Evolutionary conservation across 2,797 vertebrate genomes (phyloP), one percentile per base, ranked within the genome.

Genomic region (Melanotaenia boesemani): DNA sequence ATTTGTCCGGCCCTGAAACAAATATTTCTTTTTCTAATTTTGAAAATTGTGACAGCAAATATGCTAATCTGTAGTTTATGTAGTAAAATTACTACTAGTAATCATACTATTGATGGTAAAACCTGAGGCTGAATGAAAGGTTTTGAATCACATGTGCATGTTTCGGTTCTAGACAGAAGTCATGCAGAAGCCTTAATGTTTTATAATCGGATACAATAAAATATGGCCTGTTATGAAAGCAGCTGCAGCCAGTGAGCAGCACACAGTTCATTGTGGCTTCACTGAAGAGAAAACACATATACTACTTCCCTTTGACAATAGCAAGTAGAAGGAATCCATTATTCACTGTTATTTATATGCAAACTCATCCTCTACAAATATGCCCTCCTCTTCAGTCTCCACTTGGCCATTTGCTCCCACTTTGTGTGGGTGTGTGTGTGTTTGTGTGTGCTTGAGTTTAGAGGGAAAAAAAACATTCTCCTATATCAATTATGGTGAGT

Each of bases 401-500:
- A 77, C 79, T 80, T 63, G 67, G 72, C 67, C 0, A n/a, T 48
- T 24, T 32, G 72, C 70, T 81, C 63, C 72, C 70, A 60, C 73
- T 63, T 54, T 63, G 72, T 61, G 13, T 20, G 32, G 36, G 8
- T 22, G 52, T 36, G 79, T 50, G 57, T 46, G 44, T 24, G 64
- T 64, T 20, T 54, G 52, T 50, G 39, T 10, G 41, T 58, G 60
- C 13, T 59, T 3, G 22, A 60, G 67, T 72, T 30, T 28, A 30
- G 24, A 36, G 13, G 15, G 34, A 54, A 48, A 55, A 59, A 55
- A 59, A 70, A 65, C 48, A 61, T 71, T 63, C 63, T 82, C 77
- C 72, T 69, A 57, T 69, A 79, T 84, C 76, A 86, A 81, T 86
- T 88, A 89, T 85, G 85, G 77, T 56, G 81, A 92, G 82, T 88